These are phyloP conservation scores for Drosophila mettleri DNA, from an alignment of 2,888 invertebrate species.

Conservation along the genomic window DNA sequence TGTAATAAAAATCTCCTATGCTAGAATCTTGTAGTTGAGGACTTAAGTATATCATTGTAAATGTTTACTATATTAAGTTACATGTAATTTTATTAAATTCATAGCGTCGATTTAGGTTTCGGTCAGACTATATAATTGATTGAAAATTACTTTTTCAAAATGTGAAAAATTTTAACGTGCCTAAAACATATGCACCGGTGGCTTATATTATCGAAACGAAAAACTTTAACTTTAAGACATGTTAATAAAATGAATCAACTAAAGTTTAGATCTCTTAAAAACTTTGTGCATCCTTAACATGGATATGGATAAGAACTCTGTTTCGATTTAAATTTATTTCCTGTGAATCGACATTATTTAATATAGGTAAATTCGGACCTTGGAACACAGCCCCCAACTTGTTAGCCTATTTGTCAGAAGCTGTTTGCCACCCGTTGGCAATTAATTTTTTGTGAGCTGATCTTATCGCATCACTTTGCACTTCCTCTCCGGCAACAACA, in stretches of 20 bases:
- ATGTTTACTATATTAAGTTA: no score
- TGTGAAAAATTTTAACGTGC: no score
- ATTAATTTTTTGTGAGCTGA: conserved; percentile 62
- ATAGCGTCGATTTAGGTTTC: no score
- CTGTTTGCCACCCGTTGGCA: conserved; percentile 46
- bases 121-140: no score
- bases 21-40: no score
- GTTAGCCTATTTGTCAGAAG: conserved; percentile 53
- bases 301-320: background rate
- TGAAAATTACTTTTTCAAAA: no score
- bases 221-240: no score
- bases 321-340: conserved; percentile 10
- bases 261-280: no score
- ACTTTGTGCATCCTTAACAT: background rate
- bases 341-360: conserved; percentile 10
- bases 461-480: conserved; percentile 74
- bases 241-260: background rate
- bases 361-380: background rate
- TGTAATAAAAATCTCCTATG: background rate
- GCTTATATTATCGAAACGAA: no score
- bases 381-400: conserved; percentile 54
- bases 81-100: no score
- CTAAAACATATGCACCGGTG: no score
- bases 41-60: no score
- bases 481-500: conserved; percentile 65